Conservation (phyloP, 2,797 vertebrate genomes). For the Xiphophorus birchmanni region DNA sequence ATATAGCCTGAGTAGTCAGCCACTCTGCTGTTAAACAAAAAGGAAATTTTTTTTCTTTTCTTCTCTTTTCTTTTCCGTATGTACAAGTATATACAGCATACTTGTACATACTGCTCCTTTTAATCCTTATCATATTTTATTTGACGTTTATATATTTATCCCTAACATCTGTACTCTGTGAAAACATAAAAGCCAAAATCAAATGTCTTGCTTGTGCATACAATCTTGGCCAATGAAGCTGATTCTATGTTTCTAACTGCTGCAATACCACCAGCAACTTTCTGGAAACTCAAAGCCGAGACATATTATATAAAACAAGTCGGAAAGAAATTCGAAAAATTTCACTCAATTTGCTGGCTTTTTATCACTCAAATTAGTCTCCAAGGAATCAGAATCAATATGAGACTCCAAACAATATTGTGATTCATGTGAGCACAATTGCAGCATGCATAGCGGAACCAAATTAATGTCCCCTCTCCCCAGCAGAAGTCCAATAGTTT, state of each 20-base stretch:
- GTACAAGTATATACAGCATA: background rate
- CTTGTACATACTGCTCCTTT: background rate
- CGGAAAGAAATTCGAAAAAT: background rate
- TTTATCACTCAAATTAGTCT: constrained; percentile 26
- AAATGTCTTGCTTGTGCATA: background rate
- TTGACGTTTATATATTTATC: background rate
- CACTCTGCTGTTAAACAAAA: background rate
- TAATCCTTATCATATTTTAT: background rate
- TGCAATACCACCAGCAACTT: background rate
- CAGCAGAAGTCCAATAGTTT: constrained; percentile 21
- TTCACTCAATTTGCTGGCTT: background rate
- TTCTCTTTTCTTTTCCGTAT: background rate
- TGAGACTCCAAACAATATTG: constrained; percentile 9
- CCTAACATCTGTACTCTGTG: background rate
- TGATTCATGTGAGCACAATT: constrained; percentile 21
- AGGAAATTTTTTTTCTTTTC: background rate
- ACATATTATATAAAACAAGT: background rate
- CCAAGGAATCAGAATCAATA: constrained; percentile 10
- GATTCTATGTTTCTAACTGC: background rate
- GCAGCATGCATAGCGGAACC: background rate
- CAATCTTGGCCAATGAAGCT: background rate
- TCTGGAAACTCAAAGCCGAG: background rate
- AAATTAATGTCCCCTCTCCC: constrained; percentile 15
- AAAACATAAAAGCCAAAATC: background rate
- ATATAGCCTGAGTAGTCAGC: background rate